These are phyloP conservation scores for Cephalopterus ornatus DNA, from an alignment of 2,113 vertebrate species.

Conservation along the genomic window DNA sequence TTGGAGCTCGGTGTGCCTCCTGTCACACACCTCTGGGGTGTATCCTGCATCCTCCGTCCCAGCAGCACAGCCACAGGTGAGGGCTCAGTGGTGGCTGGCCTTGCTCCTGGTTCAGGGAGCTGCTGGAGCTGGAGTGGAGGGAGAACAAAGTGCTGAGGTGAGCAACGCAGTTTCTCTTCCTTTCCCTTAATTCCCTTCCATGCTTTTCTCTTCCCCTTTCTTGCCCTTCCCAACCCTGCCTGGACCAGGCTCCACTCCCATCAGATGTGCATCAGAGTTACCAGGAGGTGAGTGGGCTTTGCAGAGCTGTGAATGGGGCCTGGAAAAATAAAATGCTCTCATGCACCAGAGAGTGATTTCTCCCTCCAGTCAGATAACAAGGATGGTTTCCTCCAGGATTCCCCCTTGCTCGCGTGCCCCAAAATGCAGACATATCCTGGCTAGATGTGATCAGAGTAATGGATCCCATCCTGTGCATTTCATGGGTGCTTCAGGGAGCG, in stretches of 20 bases:
- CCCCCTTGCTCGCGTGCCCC: accelerated
- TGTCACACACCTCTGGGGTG: accelerated
- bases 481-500: not conserved
- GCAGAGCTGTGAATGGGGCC: not conserved
- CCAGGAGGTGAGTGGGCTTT: not conserved
- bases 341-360: not conserved
- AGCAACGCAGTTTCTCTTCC: not conserved
- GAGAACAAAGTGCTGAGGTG: not conserved
- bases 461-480: not conserved
- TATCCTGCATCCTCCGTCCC: not conserved
- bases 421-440: not conserved
- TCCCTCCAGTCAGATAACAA: not conserved
- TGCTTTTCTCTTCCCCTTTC: not conserved
- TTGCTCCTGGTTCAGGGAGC: not conserved
- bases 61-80: accelerated
- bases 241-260: not conserved
- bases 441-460: not conserved
- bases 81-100: not conserved
- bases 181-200: not conserved
- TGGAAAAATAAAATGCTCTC: not conserved
- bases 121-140: not conserved
- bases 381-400: not conserved
- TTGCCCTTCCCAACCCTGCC: not conserved
- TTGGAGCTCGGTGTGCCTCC: accelerated
- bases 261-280: not conserved